Evolutionary conservation across 2,888 invertebrate species (phyloP).

Genomic region (Drosophila stalkeri): DNA sequence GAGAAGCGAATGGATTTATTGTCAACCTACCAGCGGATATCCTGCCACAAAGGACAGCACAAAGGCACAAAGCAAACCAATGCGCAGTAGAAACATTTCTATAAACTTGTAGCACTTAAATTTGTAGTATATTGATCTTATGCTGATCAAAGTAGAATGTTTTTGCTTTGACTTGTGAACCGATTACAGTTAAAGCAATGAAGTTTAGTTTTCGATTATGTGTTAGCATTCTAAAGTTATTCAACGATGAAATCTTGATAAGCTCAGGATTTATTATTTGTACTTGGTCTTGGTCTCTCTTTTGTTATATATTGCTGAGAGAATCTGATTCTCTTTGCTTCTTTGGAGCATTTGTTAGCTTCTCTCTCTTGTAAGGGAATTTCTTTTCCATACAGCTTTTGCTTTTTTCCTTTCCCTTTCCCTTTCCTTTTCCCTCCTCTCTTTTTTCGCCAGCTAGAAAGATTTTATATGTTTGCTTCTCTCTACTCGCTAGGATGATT

Average conservation of each 20-base stretch:
- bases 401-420: too few relatives aligned
- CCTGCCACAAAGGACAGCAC: slow-evolving; percentile 25
- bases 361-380: background rate
- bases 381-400: background rate
- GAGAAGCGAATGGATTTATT: too few relatives aligned
- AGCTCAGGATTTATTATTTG: too few relatives aligned
- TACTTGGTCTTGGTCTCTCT: too few relatives aligned
- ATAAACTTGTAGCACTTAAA: slow-evolving; percentile 28
- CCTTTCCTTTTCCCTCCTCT: background rate
- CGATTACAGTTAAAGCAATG: slow-evolving; percentile 2
- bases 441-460: background rate
- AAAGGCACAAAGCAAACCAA: slow-evolving; percentile 22
- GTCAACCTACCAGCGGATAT: slow-evolving; percentile 45
- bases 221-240: background rate
- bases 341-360: too few relatives aligned
- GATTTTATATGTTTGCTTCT: too few relatives aligned
- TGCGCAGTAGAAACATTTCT: slow-evolving; percentile 49
- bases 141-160: slow-evolving; percentile 10
- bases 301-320: too few relatives aligned
- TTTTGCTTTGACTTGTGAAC: slow-evolving; percentile 8
- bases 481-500: too few relatives aligned
- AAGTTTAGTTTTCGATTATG: background rate
- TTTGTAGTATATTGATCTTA: slow-evolving; percentile 28
- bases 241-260: too few relatives aligned
- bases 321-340: too few relatives aligned